Percentiles rank a stretch among this genome's conserved stretches.
Evolutionary conservation across 2,113 vertebrate genomes (phyloP).

Genomic region (Porphyrio hochstetteri): DNA sequence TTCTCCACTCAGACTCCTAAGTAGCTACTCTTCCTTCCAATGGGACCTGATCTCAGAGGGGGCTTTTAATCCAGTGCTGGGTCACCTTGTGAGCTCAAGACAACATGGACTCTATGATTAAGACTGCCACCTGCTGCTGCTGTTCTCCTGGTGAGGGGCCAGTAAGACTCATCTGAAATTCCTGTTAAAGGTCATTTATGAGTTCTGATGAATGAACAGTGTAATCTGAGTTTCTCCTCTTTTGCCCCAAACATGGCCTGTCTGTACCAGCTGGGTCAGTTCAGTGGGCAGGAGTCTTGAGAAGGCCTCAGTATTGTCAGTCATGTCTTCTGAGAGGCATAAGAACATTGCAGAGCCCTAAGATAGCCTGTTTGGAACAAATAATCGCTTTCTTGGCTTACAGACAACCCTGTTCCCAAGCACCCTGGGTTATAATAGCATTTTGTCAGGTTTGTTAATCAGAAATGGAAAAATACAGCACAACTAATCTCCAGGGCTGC

Average conservation of each 20-base stretch:
- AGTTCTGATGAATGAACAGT: not conserved
- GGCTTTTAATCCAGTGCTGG: not conserved
- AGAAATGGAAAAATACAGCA: slow-evolving; percentile 57
- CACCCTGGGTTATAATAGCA: not conserved
- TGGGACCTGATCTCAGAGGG: not conserved
- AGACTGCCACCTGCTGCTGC: not conserved
- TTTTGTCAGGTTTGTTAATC: slow-evolving; percentile 12
- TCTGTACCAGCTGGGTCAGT: not conserved
- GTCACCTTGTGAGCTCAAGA: not conserved
- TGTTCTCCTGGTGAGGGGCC: not conserved
- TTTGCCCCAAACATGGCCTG: not conserved
- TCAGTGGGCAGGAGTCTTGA: not conserved
- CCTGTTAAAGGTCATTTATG: not conserved
- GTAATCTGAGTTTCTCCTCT: not conserved
- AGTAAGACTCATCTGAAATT: not conserved
- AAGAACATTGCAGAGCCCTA: not conserved
- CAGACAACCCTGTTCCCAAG: not conserved
- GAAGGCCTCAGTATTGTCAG: not conserved
- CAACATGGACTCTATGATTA: not conserved
- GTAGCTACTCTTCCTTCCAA: not conserved
- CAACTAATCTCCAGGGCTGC: not conserved
- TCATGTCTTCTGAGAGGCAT: not conserved
- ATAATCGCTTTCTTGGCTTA: slow-evolving; percentile 40
- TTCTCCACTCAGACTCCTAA: not conserved
- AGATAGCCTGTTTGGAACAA: not conserved